A percentile compares a stretch with the other conserved stretches of the same genome.
These are phyloP conservation scores for Drosophila monieri DNA, from an alignment of 2,888 invertebrate genomes.

Conservation along the genomic window DNA sequence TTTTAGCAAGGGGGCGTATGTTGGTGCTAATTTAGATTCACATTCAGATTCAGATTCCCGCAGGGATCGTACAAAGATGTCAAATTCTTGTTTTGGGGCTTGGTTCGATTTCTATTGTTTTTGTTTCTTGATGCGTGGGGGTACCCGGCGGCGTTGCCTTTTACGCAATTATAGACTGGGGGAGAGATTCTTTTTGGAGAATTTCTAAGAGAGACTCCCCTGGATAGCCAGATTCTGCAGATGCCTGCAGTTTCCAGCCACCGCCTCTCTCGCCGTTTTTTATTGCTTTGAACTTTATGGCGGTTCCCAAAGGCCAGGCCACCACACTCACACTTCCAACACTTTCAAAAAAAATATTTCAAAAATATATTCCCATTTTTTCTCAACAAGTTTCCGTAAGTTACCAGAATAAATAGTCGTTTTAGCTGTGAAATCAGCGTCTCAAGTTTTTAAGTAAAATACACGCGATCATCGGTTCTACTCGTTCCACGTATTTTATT, in stretches of 20 bases:
- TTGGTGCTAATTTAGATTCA: conserved; percentile 18
- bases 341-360: conserved; percentile 13
- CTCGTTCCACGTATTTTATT: neutral
- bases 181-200: conserved; percentile 11
- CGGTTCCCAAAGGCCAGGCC: conserved; percentile 28
- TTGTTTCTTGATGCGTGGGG: conserved; percentile 58
- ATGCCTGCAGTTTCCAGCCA: conserved; percentile 3
- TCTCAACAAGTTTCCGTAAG: conserved; percentile 5
- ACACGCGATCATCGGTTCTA: conserved; percentile 25
- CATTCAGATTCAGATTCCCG: conserved; percentile 23
- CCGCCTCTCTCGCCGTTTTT: conserved; percentile 46
- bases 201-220: too few relatives aligned
- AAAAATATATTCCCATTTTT: conserved; percentile 8
- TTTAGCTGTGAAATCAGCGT: too few relatives aligned
- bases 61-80: conserved; percentile 11
- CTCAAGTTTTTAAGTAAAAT: conserved; percentile 48
- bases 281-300: conserved; percentile 74
- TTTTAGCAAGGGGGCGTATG: conserved; percentile 35
- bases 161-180: conserved; percentile 27
- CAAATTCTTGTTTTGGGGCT: conserved; percentile 15
- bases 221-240: too few relatives aligned
- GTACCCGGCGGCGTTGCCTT: conserved; percentile 20
- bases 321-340: conserved; percentile 17
- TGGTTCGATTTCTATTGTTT: neutral
- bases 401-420: conserved; percentile 46